Evolutionary conservation across 1,140 invertebrate species (phyloP).

Genomic region (Mya arenaria): DNA sequence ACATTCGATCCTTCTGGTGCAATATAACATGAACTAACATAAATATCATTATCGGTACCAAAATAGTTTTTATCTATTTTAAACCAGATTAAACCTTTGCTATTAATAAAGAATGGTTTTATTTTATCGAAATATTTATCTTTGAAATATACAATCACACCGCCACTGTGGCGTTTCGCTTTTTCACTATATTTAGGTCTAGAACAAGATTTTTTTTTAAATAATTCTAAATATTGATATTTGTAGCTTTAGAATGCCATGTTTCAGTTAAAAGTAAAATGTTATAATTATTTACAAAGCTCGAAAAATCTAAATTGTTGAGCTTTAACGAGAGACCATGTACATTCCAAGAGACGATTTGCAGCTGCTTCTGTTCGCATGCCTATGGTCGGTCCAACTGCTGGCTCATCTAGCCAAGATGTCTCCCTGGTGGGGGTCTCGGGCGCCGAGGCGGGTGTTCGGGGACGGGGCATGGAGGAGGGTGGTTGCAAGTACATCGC

Average conservation of each 20-base stretch:
- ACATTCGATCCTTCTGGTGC: not conserved
- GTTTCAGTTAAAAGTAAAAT: not conserved
- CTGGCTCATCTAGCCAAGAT: not conserved
- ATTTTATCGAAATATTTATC: not conserved
- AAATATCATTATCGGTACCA: not conserved
- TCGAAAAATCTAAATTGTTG: not conserved
- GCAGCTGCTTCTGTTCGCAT: not conserved
- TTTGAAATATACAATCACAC: not conserved
- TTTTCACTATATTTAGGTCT: not conserved
- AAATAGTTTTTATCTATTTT: not conserved
- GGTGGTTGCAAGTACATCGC: not conserved
- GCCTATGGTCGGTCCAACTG: not conserved
- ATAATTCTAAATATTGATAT: not conserved
- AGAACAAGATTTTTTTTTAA: not conserved
- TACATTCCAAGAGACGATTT: not conserved
- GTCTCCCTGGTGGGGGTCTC: not conserved
- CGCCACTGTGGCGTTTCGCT: not conserved
- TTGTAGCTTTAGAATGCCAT: not conserved
- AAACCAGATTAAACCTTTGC: not conserved
- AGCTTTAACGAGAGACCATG: not conserved
- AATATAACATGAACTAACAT: not conserved
- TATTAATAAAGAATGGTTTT: not conserved
- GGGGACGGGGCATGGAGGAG: not conserved
- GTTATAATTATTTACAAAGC: not conserved
- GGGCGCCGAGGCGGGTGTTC: not conserved